A percentile compares a stretch with the other conserved stretches of the same genome.
Evolutionary conservation across 2,888 invertebrate genomes (phyloP).

Genomic region (Zhuqinia jingwanae): DNA sequence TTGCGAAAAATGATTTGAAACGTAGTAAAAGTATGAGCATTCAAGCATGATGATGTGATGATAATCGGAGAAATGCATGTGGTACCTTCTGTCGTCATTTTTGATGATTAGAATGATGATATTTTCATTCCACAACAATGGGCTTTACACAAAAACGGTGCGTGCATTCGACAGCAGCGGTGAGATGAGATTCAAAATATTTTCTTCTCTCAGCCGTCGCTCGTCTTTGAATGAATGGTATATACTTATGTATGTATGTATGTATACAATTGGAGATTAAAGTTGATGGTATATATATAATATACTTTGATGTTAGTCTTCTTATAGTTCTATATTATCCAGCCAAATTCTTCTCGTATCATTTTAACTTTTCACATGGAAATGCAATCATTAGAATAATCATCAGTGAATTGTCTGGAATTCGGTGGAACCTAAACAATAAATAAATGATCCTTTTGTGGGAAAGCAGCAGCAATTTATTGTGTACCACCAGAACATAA

Average conservation of each 20-base stretch:
- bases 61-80: constrained; percentile 2
- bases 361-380: background rate
- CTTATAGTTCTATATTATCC: too few species aligned
- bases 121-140: constrained; percentile 27
- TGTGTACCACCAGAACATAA: background rate
- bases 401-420: constrained; percentile 15
- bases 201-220: background rate
- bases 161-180: background rate
- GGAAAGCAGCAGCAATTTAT: constrained; percentile 9
- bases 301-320: background rate
- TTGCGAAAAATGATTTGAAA: background rate
- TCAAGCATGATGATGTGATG: background rate
- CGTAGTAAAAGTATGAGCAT: background rate
- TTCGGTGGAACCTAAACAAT: background rate
- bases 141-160: background rate
- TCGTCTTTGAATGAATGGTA: background rate
- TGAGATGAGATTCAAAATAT: background rate
- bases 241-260: too few species aligned
- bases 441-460: constrained; percentile 1
- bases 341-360: background rate
- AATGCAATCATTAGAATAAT: background rate
- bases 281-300: background rate
- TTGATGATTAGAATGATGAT: constrained; percentile 1
- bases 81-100: constrained; percentile 31
- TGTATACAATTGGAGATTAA: too few species aligned